Evolutionary conservation across 2,113 vertebrate genomes (phyloP).

Genomic region (Eubucco bourcierii): DNA sequence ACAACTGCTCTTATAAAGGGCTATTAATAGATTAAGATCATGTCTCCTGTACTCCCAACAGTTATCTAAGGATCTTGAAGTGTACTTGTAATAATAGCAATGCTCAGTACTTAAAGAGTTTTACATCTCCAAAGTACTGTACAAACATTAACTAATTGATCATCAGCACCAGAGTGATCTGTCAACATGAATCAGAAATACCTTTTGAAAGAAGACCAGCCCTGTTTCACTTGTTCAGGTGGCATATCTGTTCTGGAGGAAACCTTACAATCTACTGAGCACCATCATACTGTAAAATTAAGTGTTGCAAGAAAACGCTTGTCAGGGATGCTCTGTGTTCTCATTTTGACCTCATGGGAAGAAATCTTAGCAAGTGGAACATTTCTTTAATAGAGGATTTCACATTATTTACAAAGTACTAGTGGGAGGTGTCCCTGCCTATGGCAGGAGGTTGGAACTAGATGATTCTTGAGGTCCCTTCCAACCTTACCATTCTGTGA

Average conservation of each 20-base stretch:
- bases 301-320: background rate
- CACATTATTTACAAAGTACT: background rate
- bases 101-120: constrained; percentile 8
- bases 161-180: background rate
- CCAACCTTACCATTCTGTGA: too few species aligned
- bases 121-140: constrained; percentile 35
- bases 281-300: background rate
- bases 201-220: background rate
- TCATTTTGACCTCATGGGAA: background rate
- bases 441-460: too few species aligned
- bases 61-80: constrained; percentile 52
- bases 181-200: constrained; percentile 44
- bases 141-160: constrained; percentile 65
- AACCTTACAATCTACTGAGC: background rate
- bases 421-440: too few species aligned
- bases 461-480: too few species aligned
- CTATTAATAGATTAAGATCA: constrained; percentile 65
- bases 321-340: background rate
- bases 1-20: constrained; percentile 17
- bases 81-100: background rate
- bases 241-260: background rate
- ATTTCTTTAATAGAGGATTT: background rate
- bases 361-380: background rate
- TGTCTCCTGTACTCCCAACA: constrained; percentile 57
- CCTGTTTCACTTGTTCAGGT: background rate